A percentile compares a stretch with the other conserved stretches of the same genome.
Conservation (phyloP, 2,888 invertebrate genomes). For the Abrostola triplasia region DNA sequence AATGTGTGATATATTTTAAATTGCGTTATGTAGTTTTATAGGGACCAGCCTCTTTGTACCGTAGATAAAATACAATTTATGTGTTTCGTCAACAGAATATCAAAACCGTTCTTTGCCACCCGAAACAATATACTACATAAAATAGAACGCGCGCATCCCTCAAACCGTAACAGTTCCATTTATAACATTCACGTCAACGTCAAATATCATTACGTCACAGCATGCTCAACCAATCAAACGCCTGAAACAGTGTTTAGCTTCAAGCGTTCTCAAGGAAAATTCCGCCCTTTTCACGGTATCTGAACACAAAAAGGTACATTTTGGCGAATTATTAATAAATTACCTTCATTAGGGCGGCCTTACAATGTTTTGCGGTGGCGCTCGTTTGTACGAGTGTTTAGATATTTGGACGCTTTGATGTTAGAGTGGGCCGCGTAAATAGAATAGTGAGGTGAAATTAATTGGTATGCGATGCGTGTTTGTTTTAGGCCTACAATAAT, state of each 20-base stretch:
- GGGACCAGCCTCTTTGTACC: no score
- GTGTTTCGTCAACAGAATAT: background rate
- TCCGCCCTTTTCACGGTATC: conserved; percentile 58
- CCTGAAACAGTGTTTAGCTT: conserved; percentile 25
- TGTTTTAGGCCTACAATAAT: conserved; percentile 9
- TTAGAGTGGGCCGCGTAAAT: conserved; percentile 55
- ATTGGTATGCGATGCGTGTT: conserved; percentile 43
- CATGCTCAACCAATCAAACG: conserved; percentile 37
- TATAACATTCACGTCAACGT: conserved; percentile 7
- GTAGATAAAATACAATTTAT: no score
- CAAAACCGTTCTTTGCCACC: background rate
- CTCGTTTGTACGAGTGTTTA: conserved; percentile 73
- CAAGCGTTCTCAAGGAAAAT: conserved; percentile 40
- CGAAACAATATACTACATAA: background rate
- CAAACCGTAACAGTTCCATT: conserved; percentile 1
- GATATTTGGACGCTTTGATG: conserved; percentile 71
- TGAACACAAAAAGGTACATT: conserved; percentile 65
- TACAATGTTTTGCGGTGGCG: conserved; percentile 76
- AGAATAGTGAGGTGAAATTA: conserved; percentile 53
- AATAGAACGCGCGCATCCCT: background rate
- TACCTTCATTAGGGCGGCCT: conserved; percentile 75
- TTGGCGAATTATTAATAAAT: conserved; percentile 80
- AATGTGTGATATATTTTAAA: no score
- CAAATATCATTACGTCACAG: conserved; percentile 26
- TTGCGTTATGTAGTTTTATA: no score